Percentiles rank a stretch among this genome's conserved stretches.
Evolutionary conservation across 1,140 invertebrate genomes (phyloP).

Genomic region (Heliconius eleuchia): DNA sequence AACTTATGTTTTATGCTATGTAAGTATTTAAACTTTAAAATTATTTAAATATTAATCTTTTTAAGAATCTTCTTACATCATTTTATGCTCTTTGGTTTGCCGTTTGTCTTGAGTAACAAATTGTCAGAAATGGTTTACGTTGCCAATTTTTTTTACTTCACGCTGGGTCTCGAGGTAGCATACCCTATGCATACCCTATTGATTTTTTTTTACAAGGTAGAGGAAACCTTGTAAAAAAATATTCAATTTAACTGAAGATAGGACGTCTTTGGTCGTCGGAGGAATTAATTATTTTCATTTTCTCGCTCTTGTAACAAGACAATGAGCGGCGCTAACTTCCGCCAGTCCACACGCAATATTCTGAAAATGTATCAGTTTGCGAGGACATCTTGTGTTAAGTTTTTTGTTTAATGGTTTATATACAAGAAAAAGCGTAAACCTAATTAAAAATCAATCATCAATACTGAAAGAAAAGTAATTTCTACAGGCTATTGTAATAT

Average conservation of each 20-base stretch:
- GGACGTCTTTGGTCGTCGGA: too few relatives aligned
- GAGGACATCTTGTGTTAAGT: background rate
- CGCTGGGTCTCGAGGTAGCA: too few relatives aligned
- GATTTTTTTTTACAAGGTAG: too few relatives aligned
- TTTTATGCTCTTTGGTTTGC: background rate
- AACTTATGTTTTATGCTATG: too few relatives aligned
- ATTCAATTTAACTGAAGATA: too few relatives aligned
- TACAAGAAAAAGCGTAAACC: background rate
- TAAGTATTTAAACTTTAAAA: too few relatives aligned
- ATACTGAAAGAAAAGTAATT: background rate
- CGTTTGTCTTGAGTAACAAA: background rate
- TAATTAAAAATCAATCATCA: background rate
- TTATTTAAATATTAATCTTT: too few relatives aligned
- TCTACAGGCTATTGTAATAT: background rate
- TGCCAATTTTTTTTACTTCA: too few relatives aligned
- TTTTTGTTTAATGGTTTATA: background rate
- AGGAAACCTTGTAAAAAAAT: too few relatives aligned
- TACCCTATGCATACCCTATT: too few relatives aligned
- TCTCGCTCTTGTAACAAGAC: background rate
- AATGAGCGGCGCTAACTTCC: background rate
- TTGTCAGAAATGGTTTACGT: background rate
- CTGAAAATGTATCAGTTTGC: background rate
- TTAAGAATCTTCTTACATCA: too few relatives aligned
- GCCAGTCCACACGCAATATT: background rate
- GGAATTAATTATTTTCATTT: background rate